Evolutionary conservation across 2,888 invertebrate genomes (phyloP), one percentile per base, ranked within the genome.

Genomic region (Cerceris ruficornis): DNA sequence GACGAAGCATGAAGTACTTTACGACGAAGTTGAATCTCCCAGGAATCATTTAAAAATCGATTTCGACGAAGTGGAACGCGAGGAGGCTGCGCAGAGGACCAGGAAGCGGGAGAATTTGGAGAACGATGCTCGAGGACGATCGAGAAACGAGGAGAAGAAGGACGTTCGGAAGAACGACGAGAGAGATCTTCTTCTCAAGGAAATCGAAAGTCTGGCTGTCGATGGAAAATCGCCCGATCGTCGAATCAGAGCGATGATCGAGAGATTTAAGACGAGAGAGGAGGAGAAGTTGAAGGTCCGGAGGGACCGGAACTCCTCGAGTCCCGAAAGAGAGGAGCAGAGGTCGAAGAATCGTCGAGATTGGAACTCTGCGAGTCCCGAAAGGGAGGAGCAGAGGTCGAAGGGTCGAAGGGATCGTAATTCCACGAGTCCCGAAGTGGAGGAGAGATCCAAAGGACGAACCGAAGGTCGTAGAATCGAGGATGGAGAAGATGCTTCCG

Each of bases 241-340:
- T 6, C 84, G 88, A 72, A 88, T 89, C 76, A 75, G 82, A 2
- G 82, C 87, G 67, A 85, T 89, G 82, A 88, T 89, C 65, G 89
- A 89, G 55, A 80, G 87, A 57, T 84, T 88, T 69, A 82, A 85
- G 59, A 46, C 72, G 7, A 77, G 85, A 7, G 87, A 86, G 39
- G 86, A 87, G 59, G 75, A 60, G 5, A 85, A 84, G 13, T 39
- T 73, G 46, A 78, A 77, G 17, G 61, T 66, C 9, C 69, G 69
- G 11, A 72, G 57, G 14, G 86, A 84, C 13, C 73, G 60, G 28
- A 60, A 74, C 8, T 79, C 85, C 6, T 13, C 50, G 2, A 83
- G 85, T 58, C 81, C 78, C 1, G 84, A 84, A 39, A 83, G 75
- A 60, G 68, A 66, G 14, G 28, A 28, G n/a, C n/a, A n/a, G 50